Base-by-base conservation (phyloP, 2,113 vertebrate genomes). In the Tachysurus fulvidraco region DNA sequence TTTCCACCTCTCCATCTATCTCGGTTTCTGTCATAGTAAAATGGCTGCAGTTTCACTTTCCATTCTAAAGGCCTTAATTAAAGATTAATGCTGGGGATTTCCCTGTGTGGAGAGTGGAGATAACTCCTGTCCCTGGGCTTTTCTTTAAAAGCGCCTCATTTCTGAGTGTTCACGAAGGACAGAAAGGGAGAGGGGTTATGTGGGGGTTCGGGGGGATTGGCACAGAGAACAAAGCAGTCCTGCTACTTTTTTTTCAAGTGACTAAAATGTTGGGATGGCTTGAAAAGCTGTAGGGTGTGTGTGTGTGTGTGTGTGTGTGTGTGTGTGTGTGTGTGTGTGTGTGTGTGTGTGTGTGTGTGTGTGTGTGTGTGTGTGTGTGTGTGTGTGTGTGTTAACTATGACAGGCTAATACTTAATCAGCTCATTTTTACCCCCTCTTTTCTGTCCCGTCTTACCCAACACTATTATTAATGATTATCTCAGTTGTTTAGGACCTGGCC, bases 41-140 rank as follows among this genome's bases (percentile, higher is more conserved):
- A 89, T 90, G 90, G 83, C 84, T 88, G 77, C 89, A 87, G 92
- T 88, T 81, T 89, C 85, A 62, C 83, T 88, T 85, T 71, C 90
- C 64, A 91, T 89, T 92, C 88, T 92, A 92, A 93, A 91, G 89
- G 88, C 90, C 89, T 92, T 94, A 93, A 94, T 95, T 94, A 94
- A 94, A 94, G 93, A 94, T 94, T 93, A 93, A 93, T 94, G 93
- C 90, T 89, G 85, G 91, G 90, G 86, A 82, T 89, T 88, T 91
- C 91, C 89, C 91, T 83, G 88, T 91, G 57, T 87, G 91, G 86
- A 21, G 84, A 65, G 78, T 83, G 91, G 30, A 92, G 94, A 95
- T 93, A 93, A 91, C 86, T 91, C 89, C 81, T 93, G 88, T 93
- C 94, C 93, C 92, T 81, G 84, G 89, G 90, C 64, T 77, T 86